Evolutionary conservation across 1,140 invertebrate genomes (phyloP).

Genomic region (Idris sp.): DNA sequence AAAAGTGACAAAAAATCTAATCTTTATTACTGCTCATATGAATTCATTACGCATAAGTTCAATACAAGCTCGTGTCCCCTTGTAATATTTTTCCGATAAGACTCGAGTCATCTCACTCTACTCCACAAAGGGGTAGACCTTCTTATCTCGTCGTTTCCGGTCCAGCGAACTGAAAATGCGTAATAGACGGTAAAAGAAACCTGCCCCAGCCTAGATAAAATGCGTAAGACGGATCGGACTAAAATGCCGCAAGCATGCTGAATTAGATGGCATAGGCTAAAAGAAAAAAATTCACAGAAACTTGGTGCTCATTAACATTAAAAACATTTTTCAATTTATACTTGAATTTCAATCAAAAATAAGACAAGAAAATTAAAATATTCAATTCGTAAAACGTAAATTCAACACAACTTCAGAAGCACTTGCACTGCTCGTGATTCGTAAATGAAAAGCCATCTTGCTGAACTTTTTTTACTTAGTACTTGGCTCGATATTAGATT

Average conservation of each 20-base stretch:
- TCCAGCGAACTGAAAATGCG: constrained; percentile 77
- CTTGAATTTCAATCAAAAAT: no score
- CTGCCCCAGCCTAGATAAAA: constrained; percentile 59
- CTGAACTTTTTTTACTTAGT: constrained; percentile 30
- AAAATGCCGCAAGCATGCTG: constrained; percentile 39
- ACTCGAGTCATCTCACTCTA: constrained; percentile 61
- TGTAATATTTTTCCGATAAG: constrained; percentile 73
- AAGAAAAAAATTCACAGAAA: constrained; percentile 21
- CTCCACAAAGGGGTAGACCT: constrained; percentile 63
- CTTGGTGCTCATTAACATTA: constrained; percentile 23
- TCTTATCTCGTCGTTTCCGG: constrained; percentile 78
- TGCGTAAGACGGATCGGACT: constrained; percentile 48
- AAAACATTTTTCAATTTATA: no score
- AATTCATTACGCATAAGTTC: constrained; percentile 70
- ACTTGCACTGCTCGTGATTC: no score
- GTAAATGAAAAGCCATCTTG: constrained; percentile 54
- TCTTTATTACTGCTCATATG: constrained; percentile 52
- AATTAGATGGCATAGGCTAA: constrained; percentile 37
- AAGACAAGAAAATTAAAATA: constrained; percentile 1
- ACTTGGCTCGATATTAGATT: constrained; percentile 16
- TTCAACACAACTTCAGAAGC: no score
- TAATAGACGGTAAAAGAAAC: constrained; percentile 74
- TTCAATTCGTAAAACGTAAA: constrained; percentile 21
- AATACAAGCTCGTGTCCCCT: constrained; percentile 63
- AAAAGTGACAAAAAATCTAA: no score